Conservation (phyloP, 2,113 vertebrate species). For the Colinus virginianus region DNA sequence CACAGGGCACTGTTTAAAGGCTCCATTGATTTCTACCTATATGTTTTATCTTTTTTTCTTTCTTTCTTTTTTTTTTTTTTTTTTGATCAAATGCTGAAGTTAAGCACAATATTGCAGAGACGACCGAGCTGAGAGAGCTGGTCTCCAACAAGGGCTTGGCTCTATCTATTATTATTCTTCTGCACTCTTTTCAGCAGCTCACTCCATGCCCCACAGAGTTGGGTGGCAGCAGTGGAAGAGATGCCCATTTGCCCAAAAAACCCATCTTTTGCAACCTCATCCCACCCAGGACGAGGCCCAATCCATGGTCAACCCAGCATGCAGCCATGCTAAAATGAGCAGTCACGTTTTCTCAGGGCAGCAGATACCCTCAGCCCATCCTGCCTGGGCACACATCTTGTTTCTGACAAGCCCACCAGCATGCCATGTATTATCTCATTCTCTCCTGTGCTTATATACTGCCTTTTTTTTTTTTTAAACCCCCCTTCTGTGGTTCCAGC, state of each 20-base stretch:
- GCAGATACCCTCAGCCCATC: slow-evolving; percentile 10
- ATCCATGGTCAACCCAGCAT: slow-evolving; percentile 26
- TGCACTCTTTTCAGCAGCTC: background rate
- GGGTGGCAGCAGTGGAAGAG: slow-evolving; percentile 50
- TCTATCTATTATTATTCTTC: background rate
- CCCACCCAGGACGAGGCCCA: background rate
- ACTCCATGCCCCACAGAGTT: slow-evolving; percentile 4
- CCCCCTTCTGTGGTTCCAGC: background rate
- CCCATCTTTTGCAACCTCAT: background rate
- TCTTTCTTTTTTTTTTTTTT: background rate
- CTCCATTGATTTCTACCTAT: slow-evolving; percentile 74
- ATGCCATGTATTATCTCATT: background rate
- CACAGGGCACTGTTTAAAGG: slow-evolving; percentile 66
- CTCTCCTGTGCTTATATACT: background rate
- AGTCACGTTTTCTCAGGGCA: background rate
- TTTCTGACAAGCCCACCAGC: background rate
- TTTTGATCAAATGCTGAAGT: slow-evolving; percentile 32
- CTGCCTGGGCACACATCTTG: background rate
- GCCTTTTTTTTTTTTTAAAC: background rate
- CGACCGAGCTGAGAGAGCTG: background rate
- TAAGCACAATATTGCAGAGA: slow-evolving; percentile 23
- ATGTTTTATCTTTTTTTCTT: slow-evolving; percentile 13
- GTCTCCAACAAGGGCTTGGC: background rate
- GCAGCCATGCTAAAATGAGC: background rate
- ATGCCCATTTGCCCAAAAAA: slow-evolving; percentile 37